Conservation (phyloP, 2,113 vertebrate species). For the Antechinus flavipes region DNA sequence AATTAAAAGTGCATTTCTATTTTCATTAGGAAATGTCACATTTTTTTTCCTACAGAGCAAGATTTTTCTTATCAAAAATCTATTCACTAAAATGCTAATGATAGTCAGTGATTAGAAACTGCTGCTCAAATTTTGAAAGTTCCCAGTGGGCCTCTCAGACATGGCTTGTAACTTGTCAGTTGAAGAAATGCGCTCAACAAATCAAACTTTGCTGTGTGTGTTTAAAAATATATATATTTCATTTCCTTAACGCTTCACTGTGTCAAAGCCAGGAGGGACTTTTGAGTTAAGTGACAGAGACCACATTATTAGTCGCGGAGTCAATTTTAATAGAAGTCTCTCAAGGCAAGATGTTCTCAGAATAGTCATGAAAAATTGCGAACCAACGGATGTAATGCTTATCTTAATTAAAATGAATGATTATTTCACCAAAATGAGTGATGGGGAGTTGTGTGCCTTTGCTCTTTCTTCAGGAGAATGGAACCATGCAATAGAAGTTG, state of each 20-base stretch:
- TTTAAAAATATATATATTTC: slow-evolving; percentile 78
- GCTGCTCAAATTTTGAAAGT: slow-evolving; percentile 86
- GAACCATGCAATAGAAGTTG: not conserved
- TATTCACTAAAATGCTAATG: slow-evolving; percentile 88
- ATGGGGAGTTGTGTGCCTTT: not conserved
- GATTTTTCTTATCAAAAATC: slow-evolving; percentile 86
- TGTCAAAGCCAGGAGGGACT: slow-evolving; percentile 83
- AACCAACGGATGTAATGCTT: slow-evolving; percentile 54
- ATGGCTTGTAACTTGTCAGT: slow-evolving; percentile 86
- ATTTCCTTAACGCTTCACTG: slow-evolving; percentile 87
- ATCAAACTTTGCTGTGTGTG: slow-evolving; percentile 84
- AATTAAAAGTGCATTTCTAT: slow-evolving; percentile 78
- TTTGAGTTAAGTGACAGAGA: slow-evolving; percentile 83
- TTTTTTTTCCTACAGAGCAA: slow-evolving; percentile 73
- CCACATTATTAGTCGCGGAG: slow-evolving; percentile 80
- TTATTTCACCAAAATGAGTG: slow-evolving; percentile 70
- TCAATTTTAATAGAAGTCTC: slow-evolving; percentile 79
- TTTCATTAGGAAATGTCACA: slow-evolving; percentile 76
- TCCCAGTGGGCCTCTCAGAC: slow-evolving; percentile 86
- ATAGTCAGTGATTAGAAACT: slow-evolving; percentile 88
- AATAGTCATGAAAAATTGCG: slow-evolving; percentile 64
- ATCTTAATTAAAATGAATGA: slow-evolving; percentile 77
- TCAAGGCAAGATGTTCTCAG: slow-evolving; percentile 75
- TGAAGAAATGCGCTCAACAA: slow-evolving; percentile 84
- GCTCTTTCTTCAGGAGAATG: slow-evolving; percentile 1